Percentiles rank a stretch among this genome's conserved stretches.
Evolutionary conservation across 2,113 vertebrate species (phyloP).

Genomic region (Esox niger): DNA sequence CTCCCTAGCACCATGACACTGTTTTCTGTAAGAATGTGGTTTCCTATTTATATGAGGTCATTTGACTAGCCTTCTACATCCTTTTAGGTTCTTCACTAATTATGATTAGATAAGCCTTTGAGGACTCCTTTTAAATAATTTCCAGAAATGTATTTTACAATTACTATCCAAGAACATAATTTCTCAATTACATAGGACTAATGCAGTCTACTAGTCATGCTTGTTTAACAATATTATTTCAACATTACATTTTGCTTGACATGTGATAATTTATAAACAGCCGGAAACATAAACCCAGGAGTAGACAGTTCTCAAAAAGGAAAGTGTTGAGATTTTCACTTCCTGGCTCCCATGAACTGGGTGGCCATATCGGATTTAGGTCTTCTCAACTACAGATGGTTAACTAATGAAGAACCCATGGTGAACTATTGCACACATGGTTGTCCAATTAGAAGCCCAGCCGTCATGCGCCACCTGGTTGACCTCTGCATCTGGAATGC

Average conservation of each 20-base stretch:
- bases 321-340: too few species aligned
- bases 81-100: background rate
- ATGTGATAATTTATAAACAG: too few species aligned
- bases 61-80: background rate
- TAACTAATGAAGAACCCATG: conserved; percentile 7
- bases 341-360: too few species aligned
- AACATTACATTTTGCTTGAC: too few species aligned
- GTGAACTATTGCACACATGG: background rate
- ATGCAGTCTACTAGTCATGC: too few species aligned
- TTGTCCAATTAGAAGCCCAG: conserved; percentile 3
- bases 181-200: too few species aligned
- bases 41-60: background rate
- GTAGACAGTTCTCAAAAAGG: too few species aligned
- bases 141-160: too few species aligned
- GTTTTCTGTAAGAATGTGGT: conserved; percentile 14
- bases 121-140: too few species aligned
- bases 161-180: too few species aligned
- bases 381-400: conserved; percentile 7
- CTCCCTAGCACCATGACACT: background rate
- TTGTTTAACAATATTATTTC: too few species aligned
- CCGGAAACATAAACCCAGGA: too few species aligned
- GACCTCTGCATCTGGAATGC: conserved; percentile 38
- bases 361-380: background rate
- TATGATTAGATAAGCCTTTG: background rate
- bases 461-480: conserved; percentile 18